Evolutionary conservation across 37 sponge, comb jelly and placozoan species (phyloP).

Genomic region (Ephydatia muelleri): DNA sequence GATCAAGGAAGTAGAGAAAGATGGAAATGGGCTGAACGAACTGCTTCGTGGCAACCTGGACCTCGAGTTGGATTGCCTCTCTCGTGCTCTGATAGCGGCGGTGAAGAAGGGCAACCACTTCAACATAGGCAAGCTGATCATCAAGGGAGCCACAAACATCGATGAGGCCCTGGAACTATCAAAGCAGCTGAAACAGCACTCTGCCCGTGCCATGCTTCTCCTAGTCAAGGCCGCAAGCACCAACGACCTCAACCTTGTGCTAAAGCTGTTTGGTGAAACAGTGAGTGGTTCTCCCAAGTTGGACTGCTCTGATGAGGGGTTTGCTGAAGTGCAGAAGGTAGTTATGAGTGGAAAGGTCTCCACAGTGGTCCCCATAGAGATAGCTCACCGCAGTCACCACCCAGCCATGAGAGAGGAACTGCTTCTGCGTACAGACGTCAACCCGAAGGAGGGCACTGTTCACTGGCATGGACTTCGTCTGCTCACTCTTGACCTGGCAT

Average conservation of each 20-base stretch:
- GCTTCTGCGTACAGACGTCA: constrained; percentile 80
- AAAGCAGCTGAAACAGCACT: constrained; percentile 31
- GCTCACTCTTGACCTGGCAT: constrained; percentile 52
- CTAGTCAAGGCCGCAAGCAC: constrained; percentile 55
- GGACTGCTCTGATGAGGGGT: constrained; percentile 29
- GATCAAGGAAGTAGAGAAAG: constrained; percentile 67
- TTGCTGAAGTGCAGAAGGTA: constrained; percentile 52
- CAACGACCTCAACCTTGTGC: constrained; percentile 51
- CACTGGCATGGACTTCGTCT: constrained; percentile 82
- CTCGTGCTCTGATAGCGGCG: constrained; percentile 62
- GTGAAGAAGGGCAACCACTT: constrained; percentile 51
- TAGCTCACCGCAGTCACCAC: constrained; percentile 54
- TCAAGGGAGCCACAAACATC: constrained; percentile 55
- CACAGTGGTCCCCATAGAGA: constrained; percentile 81
- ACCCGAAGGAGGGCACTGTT: constrained; percentile 57
- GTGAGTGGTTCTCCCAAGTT: background rate
- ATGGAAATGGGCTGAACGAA: constrained; percentile 57
- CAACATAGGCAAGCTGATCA: constrained; percentile 66
- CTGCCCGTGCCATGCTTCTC: constrained; percentile 61
- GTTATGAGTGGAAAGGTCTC: constrained; percentile 55
- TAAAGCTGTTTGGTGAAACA: constrained; percentile 59
- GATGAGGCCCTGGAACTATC: constrained; percentile 38
- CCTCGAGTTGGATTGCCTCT: constrained; percentile 63
- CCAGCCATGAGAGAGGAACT: constrained; percentile 59
- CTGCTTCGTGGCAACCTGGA: constrained; percentile 34